Percentiles rank a stretch among this genome's conserved stretches.
Evolutionary conservation across 1,140 invertebrate species (phyloP).

Genomic region (Drosophila ironensis): DNA sequence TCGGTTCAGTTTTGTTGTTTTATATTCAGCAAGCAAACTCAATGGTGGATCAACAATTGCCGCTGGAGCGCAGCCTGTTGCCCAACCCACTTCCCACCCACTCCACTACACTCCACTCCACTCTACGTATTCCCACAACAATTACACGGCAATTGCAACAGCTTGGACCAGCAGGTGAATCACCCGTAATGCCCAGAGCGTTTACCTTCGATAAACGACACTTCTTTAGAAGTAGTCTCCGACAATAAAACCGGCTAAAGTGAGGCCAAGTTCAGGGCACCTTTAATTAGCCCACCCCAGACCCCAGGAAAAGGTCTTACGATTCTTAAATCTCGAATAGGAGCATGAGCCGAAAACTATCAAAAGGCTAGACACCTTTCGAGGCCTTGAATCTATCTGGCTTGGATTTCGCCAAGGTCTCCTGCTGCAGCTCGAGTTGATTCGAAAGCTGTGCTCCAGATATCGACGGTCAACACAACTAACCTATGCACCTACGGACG

Average conservation of each 20-base stretch:
- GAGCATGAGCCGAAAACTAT: slow-evolving; percentile 17
- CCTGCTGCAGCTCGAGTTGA: slow-evolving; percentile 37
- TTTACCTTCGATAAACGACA: slow-evolving; percentile 39
- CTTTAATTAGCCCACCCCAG: background rate
- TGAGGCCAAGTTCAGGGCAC: slow-evolving; percentile 55
- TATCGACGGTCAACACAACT: slow-evolving; percentile 51
- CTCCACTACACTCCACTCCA: slow-evolving; percentile 1
- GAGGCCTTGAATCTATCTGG: slow-evolving; percentile 26
- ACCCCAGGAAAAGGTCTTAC: background rate
- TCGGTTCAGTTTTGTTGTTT: slow-evolving; percentile 20
- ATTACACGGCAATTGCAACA: slow-evolving; percentile 52
- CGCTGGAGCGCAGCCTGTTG: slow-evolving; percentile 31
- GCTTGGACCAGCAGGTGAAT: slow-evolving; percentile 9
- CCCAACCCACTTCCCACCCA: slow-evolving; percentile 47
- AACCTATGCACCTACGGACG: slow-evolving; percentile 49
- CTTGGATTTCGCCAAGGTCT: slow-evolving; percentile 35
- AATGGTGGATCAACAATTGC: slow-evolving; percentile 43
- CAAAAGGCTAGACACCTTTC: slow-evolving; percentile 31
- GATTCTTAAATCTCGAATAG: slow-evolving; percentile 13
- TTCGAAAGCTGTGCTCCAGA: slow-evolving; percentile 62
- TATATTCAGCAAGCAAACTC: slow-evolving; percentile 2
- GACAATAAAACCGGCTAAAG: slow-evolving; percentile 50
- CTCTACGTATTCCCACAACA: slow-evolving; percentile 34
- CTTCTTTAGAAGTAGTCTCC: background rate
- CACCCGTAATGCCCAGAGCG: slow-evolving; percentile 5